Percentiles rank a stretch among this genome's conserved stretches.
These are phyloP conservation scores for Syngnathus floridae DNA, from an alignment of 2,113 vertebrate species.

Conservation along the genomic window DNA sequence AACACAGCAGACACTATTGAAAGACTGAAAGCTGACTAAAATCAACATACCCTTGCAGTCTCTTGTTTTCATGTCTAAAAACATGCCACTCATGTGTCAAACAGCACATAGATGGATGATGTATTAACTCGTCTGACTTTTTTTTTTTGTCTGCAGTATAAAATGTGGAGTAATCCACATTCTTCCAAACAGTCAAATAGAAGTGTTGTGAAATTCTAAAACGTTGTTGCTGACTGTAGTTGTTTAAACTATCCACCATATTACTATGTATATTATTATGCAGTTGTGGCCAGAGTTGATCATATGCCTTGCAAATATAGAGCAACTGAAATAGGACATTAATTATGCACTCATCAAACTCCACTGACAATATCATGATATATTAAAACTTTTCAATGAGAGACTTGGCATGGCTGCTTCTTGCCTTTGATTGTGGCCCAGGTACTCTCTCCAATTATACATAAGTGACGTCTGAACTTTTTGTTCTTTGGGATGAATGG, in stretches of 20 bases:
- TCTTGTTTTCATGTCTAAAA: neutral
- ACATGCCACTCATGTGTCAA: neutral
- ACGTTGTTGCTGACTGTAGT: neutral
- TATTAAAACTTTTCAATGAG: neutral
- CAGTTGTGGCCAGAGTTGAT: neutral
- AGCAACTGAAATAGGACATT: neutral
- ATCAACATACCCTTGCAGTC: neutral
- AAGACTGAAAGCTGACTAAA: neutral
- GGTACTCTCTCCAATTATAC: neutral
- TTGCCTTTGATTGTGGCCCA: neutral
- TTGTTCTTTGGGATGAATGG: neutral
- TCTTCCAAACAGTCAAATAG: neutral
- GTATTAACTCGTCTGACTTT: neutral
- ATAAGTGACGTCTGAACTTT: neutral
- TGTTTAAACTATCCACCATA: neutral
- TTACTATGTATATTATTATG: neutral
- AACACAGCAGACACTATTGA: constrained; percentile 3
- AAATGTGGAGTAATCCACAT: neutral
- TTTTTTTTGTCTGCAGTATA: neutral
- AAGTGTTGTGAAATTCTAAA: neutral
- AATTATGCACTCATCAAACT: neutral
- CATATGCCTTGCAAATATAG: neutral
- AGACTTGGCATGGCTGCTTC: neutral
- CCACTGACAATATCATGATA: neutral
- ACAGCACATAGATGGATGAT: neutral